Evolutionary conservation across 2,797 vertebrate genomes (phyloP), one percentile per base, ranked within the genome.

Genomic region (Carcharodon carcharias): DNA sequence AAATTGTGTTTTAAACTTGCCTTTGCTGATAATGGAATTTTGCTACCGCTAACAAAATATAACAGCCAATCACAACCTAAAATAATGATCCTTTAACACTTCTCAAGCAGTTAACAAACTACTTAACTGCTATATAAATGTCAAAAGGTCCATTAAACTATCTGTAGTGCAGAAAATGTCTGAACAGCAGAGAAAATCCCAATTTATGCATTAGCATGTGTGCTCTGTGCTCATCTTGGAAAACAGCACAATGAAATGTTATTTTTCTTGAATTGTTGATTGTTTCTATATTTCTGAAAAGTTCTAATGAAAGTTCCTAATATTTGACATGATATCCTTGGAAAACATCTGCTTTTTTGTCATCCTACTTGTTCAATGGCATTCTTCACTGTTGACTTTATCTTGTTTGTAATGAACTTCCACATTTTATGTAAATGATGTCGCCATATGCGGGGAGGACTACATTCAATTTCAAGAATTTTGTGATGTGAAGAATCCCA

Each of bases 91-190:
- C 58, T 92, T 67, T 93, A 65, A 67, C n/a, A 67, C 63, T 93
- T 93, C 91, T 93, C n/a, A 67, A 93, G 61, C 61, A 67, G 50
- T 93, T 93, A 93, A 45, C 35, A 92, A 40, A 92, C 82, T 85
- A 85, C 82, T 85, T 85, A 85, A 85, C 87, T 89, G 54, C 26
- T 92, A 65, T 63, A 92, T 63, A 92, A 92, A 92, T 93, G 91
- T 65, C 63, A 67, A 93, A 67, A 67, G n/a, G 91, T 93, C 63
- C n/a, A 67, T 45, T 45, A 45, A 93, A 12, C 23, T 67, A 67
- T 45, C 40, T 93, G 91, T 63, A 40, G 61, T 45, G 63, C 45
- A 67, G 21, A 67, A 93, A 67, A 45, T 28, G 61, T 18, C 89
- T 92, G 31, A 65, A 40, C 58, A 65, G 18, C 91, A 92, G 61